Evolutionary conservation across 2,797 vertebrate species (phyloP), one percentile per base, ranked within the genome.

Genomic region (Craterocephalus amniculus): DNA sequence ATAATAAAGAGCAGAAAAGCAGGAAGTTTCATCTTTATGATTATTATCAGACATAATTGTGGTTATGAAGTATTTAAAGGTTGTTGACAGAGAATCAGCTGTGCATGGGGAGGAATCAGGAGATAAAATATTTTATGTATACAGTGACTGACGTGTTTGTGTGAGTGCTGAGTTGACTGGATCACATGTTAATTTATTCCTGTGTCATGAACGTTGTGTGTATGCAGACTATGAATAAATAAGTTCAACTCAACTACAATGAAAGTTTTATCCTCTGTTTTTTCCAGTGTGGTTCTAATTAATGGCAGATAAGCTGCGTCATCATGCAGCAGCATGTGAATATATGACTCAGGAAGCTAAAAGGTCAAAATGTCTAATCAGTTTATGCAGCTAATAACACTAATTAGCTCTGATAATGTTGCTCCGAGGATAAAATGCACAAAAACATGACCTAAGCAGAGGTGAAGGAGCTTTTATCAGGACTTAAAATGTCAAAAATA

Each of bases 101-200:
- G 68, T 74, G 7, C 82, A 86, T 82, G 80, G 43, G 18, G 54
- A 78, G 31, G 45, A 72, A 71, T 70, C 38, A 76, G 64, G 70
- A 72, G 24, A 74, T 36, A 16, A 20, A 16, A 24, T 0, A 12
- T 67, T 72, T 29, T 20, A 72, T 76, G 81, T 20, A 58, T 79
- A 61, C 3, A 16, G 13, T 45, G 26, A 52, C 62, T 70, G 72
- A 20, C 70, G n/a, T 40, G 7, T 62, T 4, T 64, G 68, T 78
- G 59, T 67, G 69, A 58, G 18, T 78, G 62, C 34, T 48, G 58
- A 71, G 40, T 2, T 45, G 18, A 20, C 6, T 20, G 18, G 6
- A 40, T 40, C 38, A 14, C 36, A 83, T 79, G n/a, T 34, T 9
- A 34, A 83, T 75, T 74, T 83, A 72, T 82, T 78, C 55, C 22